Conservation (phyloP, 2,113 vertebrate genomes). For the Neotragus moschatus region DNA sequence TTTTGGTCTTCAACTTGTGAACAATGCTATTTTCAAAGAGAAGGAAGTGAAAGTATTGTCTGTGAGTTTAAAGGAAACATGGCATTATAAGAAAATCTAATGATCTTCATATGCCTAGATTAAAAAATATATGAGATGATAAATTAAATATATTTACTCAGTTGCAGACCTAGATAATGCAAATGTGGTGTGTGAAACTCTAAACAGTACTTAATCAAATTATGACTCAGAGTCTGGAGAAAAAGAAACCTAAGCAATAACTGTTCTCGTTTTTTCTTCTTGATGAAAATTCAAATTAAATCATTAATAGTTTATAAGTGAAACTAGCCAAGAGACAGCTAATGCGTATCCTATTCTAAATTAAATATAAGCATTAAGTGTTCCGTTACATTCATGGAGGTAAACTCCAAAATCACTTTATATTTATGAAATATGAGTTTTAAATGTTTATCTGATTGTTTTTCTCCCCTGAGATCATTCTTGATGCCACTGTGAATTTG, state of each 20-base stretch:
- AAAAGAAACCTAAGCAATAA: conserved; percentile 51
- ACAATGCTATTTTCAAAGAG: background rate
- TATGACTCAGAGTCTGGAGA: conserved; percentile 69
- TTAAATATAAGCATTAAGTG: conserved; percentile 63
- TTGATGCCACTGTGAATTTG: conserved; percentile 18
- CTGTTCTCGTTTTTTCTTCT: conserved; percentile 41
- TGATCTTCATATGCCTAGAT: background rate
- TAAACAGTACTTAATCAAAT: conserved; percentile 75
- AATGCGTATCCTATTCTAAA: conserved; percentile 63
- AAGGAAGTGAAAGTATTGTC: background rate
- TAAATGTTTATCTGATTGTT: conserved; percentile 51
- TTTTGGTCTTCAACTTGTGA: conserved; percentile 9
- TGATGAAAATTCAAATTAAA: conserved; percentile 76
- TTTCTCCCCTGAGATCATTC: background rate
- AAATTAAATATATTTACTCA: conserved; percentile 54
- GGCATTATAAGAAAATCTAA: conserved; percentile 23
- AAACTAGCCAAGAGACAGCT: conserved; percentile 49
- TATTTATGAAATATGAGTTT: conserved; percentile 57
- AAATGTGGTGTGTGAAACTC: conserved; percentile 48
- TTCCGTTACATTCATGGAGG: conserved; percentile 20
- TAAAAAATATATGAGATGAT: conserved; percentile 47
- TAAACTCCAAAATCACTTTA: conserved; percentile 41
- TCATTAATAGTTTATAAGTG: conserved; percentile 76
- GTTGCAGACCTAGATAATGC: conserved; percentile 5
- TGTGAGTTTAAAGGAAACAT: conserved; percentile 2